Evolutionary conservation across 1,140 invertebrate genomes (phyloP).

Genomic region (Kradibia gibbosae): DNA sequence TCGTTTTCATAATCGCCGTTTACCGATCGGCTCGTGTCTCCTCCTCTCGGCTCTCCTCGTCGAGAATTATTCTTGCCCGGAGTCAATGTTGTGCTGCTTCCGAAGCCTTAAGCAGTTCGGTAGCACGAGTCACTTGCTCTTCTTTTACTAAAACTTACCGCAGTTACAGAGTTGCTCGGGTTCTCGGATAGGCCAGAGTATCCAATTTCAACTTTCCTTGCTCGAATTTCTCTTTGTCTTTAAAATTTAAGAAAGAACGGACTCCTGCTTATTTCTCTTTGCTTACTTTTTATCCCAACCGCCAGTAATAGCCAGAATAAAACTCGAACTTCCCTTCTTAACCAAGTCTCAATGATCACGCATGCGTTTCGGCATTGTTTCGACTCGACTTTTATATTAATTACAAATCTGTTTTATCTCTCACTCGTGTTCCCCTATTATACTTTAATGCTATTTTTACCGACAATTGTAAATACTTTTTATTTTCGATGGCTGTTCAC

Average conservation of each 20-base stretch:
- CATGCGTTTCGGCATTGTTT: constrained; percentile 11
- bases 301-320: neutral
- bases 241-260: neutral
- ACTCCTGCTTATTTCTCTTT: neutral
- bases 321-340: neutral
- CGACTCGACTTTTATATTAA: constrained; percentile 27
- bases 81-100: neutral
- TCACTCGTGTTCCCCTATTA: neutral
- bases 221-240: constrained; percentile 43
- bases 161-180: constrained; percentile 2
- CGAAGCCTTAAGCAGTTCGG: neutral
- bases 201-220: constrained; percentile 51
- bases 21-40: constrained; percentile 28
- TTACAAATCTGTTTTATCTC: neutral
- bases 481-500: too few species aligned
- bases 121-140: neutral
- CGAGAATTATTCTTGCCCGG: constrained; percentile 31
- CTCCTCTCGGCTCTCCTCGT: constrained; percentile 36
- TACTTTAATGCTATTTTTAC: too few species aligned
- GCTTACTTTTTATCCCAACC: neutral
- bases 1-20: constrained; percentile 12
- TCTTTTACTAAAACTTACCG: neutral
- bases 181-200: constrained; percentile 34
- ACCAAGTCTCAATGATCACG: neutral
- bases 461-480: too few species aligned